phyloP scores from a whole-genome alignment of 2,113 vertebrate species.

The Peromyscus maniculatus region DNA sequence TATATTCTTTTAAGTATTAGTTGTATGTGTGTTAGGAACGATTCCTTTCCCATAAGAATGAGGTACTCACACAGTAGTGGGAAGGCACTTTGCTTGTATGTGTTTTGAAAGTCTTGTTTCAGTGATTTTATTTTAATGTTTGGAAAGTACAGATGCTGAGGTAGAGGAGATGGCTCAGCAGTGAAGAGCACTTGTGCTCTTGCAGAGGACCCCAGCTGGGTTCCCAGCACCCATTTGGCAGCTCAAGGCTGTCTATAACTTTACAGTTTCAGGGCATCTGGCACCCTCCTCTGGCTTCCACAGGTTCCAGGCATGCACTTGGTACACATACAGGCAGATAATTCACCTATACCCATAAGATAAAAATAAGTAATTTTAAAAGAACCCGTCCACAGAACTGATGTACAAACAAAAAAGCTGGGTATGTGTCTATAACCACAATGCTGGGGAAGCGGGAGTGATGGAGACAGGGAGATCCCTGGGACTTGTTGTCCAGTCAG shows the following conservation, averaged over 20 bases:
- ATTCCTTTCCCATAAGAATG: constrained; percentile 28
- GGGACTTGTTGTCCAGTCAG: neutral
- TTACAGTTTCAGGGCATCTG: neutral
- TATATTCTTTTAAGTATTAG: neutral
- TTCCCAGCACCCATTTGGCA: neutral
- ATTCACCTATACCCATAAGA: neutral
- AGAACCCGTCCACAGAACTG: neutral
- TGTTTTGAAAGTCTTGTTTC: constrained; percentile 40
- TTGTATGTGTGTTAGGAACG: constrained; percentile 19
- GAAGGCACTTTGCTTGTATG: neutral
- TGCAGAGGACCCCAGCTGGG: neutral
- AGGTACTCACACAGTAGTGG: neutral
- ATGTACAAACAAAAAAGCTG: neutral
- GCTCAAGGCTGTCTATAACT: neutral
- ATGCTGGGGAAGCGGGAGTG: neutral
- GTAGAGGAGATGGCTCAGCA: neutral
- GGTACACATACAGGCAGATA: neutral
- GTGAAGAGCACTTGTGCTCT: neutral
- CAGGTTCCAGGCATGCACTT: neutral
- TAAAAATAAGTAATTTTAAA: neutral
- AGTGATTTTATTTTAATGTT: constrained; percentile 14
- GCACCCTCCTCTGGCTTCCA: neutral
- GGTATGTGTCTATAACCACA: neutral
- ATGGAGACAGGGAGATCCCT: neutral
- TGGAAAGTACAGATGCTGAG: neutral